phyloP scores from a whole-genome alignment of 37 sponge, comb jelly and placozoan genomes.

The Halisarca cf. caerulea region DNA sequence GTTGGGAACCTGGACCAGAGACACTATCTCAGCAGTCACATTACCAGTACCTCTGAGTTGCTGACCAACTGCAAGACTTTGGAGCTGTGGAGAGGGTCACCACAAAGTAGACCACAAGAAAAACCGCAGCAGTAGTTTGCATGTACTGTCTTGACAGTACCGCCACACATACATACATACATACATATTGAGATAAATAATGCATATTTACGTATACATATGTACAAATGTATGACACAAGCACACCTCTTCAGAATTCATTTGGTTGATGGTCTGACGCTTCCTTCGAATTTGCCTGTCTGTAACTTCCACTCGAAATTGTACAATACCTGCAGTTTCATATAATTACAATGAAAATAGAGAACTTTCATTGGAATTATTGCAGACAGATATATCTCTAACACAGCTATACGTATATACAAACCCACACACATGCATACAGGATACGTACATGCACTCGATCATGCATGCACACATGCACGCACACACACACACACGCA shows the following conservation, averaged over 20 bases:
- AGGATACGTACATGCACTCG: neutral
- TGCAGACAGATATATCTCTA: too few relatives aligned
- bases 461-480: neutral
- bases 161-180: too few relatives aligned
- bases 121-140: neutral
- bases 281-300: neutral
- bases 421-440: neutral
- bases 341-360: too few relatives aligned
- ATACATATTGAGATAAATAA: too few relatives aligned
- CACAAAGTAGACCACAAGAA: too few relatives aligned
- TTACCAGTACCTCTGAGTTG: too few relatives aligned
- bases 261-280: neutral
- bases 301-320: neutral
- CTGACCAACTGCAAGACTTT: too few relatives aligned
- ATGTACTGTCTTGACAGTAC: neutral
- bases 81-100: too few relatives aligned
- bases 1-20: neutral
- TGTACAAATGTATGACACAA: neutral
- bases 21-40: too few relatives aligned
- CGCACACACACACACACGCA: neutral
- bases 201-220: neutral
- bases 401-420: too few relatives aligned
- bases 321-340: conserved; percentile 5
- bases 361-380: too few relatives aligned
- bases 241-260: too few relatives aligned